A percentile compares a stretch with the other conserved stretches of the same genome.
These are phyloP conservation scores for Myotis yumanensis DNA, from an alignment of 2,113 vertebrate species.

Conservation along the genomic window DNA sequence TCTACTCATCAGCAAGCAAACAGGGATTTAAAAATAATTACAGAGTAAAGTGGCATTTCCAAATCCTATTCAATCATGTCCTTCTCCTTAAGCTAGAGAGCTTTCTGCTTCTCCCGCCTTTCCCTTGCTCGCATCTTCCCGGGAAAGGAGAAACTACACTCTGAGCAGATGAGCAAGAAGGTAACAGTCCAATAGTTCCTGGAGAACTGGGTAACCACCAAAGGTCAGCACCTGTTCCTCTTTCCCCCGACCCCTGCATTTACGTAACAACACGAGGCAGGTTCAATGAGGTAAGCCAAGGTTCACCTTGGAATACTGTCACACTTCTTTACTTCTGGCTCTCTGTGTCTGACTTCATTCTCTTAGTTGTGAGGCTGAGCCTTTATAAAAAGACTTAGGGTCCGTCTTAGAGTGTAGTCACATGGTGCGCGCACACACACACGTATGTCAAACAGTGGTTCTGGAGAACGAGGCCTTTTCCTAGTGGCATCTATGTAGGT, in stretches of 20 bases:
- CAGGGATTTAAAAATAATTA: not conserved
- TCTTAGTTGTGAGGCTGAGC: not conserved
- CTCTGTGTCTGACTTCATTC: not conserved
- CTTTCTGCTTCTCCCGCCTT: not conserved
- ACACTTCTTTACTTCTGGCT: not conserved
- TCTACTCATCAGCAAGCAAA: constrained; percentile 5
- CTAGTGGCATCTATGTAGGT: not conserved
- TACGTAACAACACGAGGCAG: not conserved
- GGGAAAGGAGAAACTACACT: not conserved
- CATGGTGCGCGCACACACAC: not conserved
- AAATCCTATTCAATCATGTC: not conserved
- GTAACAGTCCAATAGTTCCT: not conserved
- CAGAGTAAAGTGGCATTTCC: not conserved
- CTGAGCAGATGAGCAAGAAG: not conserved
- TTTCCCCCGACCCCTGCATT: not conserved
- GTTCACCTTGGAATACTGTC: not conserved
- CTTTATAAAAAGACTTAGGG: not conserved
- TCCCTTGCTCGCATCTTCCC: not conserved
- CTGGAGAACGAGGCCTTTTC: not conserved
- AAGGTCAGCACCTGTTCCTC: not conserved
- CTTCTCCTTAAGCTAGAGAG: not conserved
- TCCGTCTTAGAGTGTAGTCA: not conserved
- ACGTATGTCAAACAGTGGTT: not conserved
- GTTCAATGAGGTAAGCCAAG: not conserved
- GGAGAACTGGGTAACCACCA: not conserved